Conservation (phyloP, 2,888 invertebrate species). For the Carcina quercana region DNA sequence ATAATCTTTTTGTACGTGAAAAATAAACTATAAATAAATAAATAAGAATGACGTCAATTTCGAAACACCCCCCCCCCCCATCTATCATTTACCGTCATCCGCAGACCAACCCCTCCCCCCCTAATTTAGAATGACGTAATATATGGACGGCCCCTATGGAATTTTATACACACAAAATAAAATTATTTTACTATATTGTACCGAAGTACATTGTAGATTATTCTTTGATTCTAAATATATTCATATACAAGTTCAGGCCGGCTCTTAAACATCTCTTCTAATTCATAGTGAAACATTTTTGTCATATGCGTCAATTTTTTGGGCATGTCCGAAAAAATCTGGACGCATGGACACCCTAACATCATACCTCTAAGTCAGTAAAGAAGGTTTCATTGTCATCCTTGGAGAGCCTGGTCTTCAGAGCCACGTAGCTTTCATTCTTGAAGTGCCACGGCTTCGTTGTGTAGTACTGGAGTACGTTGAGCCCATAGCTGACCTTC, state of each 20-base stretch:
- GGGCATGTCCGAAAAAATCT: neutral
- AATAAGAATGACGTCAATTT: too few relatives aligned
- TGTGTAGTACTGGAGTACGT: conserved; percentile 87
- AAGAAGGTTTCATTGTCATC: conserved; percentile 79
- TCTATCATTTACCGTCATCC: too few relatives aligned
- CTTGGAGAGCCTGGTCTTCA: conserved; percentile 64
- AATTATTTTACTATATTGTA: too few relatives aligned
- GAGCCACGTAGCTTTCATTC: conserved; percentile 73
- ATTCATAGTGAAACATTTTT: neutral
- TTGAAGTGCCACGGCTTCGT: conserved; percentile 87
- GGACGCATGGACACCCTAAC: too few relatives aligned
- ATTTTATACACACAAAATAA: too few relatives aligned
- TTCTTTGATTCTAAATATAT: neutral
- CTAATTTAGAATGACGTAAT: too few relatives aligned
- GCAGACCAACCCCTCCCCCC: too few relatives aligned
- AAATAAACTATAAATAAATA: too few relatives aligned
- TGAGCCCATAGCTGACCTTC: conserved; percentile 76
- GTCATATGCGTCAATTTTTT: neutral
- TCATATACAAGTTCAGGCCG: neutral
- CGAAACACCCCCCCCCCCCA: too few relatives aligned
- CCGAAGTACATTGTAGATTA: too few relatives aligned
- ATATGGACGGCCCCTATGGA: too few relatives aligned
- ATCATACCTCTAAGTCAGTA: conserved; percentile 56
- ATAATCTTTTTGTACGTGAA: too few relatives aligned
- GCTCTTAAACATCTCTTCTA: neutral